Evolutionary conservation across 2,797 vertebrate genomes (phyloP).

Genomic region (Oreortyx pictus): DNA sequence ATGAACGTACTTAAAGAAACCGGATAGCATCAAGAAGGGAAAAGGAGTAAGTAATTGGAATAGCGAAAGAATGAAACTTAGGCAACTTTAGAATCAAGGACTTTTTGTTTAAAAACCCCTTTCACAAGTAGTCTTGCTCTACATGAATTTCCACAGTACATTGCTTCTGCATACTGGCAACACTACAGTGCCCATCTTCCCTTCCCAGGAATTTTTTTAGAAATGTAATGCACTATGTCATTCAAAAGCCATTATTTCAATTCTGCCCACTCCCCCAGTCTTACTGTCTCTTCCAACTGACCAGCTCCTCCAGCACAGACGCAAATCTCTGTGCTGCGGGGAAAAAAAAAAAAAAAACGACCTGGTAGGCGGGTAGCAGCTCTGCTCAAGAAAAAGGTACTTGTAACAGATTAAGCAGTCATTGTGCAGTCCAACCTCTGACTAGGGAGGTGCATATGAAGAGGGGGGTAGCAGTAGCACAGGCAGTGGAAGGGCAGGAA

Average conservation of each 20-base stretch:
- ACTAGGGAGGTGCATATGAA: not conserved
- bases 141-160: not conserved
- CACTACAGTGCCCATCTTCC: not conserved
- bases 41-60: not conserved
- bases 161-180: not conserved
- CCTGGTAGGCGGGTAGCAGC: not conserved
- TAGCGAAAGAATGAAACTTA: not conserved
- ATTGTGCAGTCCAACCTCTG: not conserved
- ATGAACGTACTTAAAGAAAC: constrained; percentile 2
- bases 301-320: not conserved
- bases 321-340: not conserved
- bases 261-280: not conserved
- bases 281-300: not conserved
- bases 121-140: not conserved
- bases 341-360: not conserved
- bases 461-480: not conserved
- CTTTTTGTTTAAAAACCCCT: not conserved
- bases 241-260: not conserved
- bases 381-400: not conserved
- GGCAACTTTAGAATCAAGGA: not conserved
- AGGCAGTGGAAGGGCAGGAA: not conserved
- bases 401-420: not conserved
- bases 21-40: not conserved
- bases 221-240: not conserved
- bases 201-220: not conserved